Evolutionary conservation across 2,797 vertebrate species (phyloP), one percentile per base, ranked within the genome.

Genomic region (Sus cebifrons): DNA sequence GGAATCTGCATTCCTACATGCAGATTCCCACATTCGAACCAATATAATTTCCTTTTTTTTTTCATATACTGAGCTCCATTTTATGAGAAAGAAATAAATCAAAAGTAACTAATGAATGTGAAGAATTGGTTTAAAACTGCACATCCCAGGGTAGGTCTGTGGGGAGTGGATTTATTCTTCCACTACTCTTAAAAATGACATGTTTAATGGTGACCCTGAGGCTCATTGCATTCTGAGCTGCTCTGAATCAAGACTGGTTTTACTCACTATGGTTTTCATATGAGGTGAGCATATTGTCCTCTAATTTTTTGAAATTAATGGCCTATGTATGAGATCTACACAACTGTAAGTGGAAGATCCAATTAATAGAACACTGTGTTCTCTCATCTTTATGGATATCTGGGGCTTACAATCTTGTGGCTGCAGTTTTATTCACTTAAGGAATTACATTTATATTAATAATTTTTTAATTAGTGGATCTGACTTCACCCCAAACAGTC

Each of bases 31-130:
- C 89, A 91, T 94, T 91, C 54, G 90, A 77, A 96, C 54, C 71
- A 93, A 73, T n/a, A 84, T 20, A 40, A 75, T 86, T 97, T 92
- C 75, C 75, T 92, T 91, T 86, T 54, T 96, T 89, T 84, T 73
- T 65, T n/a, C 65, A 49, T 81, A 87, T 60, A 75, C 75, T 27
- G 44, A 40, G 29, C 21, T 89, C 65, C 65, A 91, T 87, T 96
- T 97, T 96, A 96, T 82, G 89, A 96, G 91, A 96, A 86, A 92
- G 89, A 96, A 95, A 97, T 71, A 98, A 97, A 96, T 97, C 95
- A 97, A n/a, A 94, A 96, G 58, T 74, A 96, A 96, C 86, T 25
- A 58, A 96, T 93, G 85, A 94, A 92, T 83, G 68, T 78, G 90
- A 96, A 93, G 92, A 95, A 86, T 96, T 94, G 95, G 83, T 96